These are phyloP conservation scores for Aurelia sp. DNA, from an alignment of 30 jellyfish, hydroid and myxozoan genomes.

Conservation along the genomic window DNA sequence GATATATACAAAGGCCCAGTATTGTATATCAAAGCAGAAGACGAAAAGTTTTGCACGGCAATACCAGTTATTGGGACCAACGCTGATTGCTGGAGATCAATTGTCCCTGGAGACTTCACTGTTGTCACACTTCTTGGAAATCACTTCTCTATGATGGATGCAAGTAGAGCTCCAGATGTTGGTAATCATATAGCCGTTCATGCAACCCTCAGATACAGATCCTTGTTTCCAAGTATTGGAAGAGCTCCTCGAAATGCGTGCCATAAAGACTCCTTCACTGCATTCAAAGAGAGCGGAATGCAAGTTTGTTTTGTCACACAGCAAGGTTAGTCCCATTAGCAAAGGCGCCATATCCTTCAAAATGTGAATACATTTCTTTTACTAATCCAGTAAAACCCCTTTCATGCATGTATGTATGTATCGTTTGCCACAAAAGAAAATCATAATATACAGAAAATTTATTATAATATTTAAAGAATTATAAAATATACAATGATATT, in stretches of 20 bases:
- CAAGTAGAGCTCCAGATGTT: slow-evolving; percentile 36
- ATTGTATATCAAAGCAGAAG: slow-evolving; percentile 49
- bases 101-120: background rate
- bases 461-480: no score
- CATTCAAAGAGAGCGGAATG: slow-evolving; percentile 31
- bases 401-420: no score
- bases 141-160: slow-evolving; percentile 51
- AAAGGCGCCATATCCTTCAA: background rate
- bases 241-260: slow-evolving; percentile 29
- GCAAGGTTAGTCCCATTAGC: background rate
- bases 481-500: no score
- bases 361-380: background rate
- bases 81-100: slow-evolving; percentile 45
- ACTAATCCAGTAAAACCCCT: no score
- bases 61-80: slow-evolving; percentile 16
- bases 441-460: no score
- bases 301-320: background rate
- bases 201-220: slow-evolving; percentile 21
- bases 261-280: background rate
- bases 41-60: background rate
- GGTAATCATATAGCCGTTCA: slow-evolving; percentile 29
- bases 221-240: background rate
- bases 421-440: no score
- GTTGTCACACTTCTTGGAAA: slow-evolving; percentile 23
- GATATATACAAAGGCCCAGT: slow-evolving; percentile 38